Evolutionary conservation across 1,140 invertebrate species (phyloP).

Genomic region (Maconellicoccus hirsutus): DNA sequence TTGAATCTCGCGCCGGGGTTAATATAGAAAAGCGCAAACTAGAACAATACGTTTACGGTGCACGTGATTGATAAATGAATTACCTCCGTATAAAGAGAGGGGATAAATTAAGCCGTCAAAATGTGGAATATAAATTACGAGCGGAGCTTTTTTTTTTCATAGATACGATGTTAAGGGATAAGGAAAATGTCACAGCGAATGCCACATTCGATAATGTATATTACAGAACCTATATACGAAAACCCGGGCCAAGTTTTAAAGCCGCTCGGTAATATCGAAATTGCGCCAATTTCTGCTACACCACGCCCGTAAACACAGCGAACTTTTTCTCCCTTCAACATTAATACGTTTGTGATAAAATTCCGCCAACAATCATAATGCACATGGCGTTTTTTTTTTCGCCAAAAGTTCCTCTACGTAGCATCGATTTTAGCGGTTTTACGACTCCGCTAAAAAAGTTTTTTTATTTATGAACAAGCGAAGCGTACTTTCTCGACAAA

Average conservation of each 20-base stretch:
- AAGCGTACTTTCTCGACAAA: background rate
- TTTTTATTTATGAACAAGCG: background rate
- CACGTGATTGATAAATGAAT: conserved; percentile 5
- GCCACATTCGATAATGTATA: conserved; percentile 3
- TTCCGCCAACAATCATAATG: background rate
- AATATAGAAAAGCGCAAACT: no score
- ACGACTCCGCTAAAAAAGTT: background rate
- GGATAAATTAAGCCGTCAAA: conserved; percentile 8
- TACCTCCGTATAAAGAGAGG: background rate
- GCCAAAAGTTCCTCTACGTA: background rate
- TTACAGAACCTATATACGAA: background rate
- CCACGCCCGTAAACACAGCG: background rate
- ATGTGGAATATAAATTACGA: background rate
- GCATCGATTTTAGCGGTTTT: background rate
- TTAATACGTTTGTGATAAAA: background rate
- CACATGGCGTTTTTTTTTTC: background rate
- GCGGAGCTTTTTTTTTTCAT: background rate
- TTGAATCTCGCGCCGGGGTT: no score
- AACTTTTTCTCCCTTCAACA: background rate
- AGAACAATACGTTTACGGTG: background rate
- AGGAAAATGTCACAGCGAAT: background rate
- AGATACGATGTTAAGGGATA: background rate
- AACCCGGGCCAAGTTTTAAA: background rate
- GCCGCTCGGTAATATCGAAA: background rate
- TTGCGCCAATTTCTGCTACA: background rate